Conservation (phyloP, 2,113 vertebrate species). For the Egretta garzetta region DNA sequence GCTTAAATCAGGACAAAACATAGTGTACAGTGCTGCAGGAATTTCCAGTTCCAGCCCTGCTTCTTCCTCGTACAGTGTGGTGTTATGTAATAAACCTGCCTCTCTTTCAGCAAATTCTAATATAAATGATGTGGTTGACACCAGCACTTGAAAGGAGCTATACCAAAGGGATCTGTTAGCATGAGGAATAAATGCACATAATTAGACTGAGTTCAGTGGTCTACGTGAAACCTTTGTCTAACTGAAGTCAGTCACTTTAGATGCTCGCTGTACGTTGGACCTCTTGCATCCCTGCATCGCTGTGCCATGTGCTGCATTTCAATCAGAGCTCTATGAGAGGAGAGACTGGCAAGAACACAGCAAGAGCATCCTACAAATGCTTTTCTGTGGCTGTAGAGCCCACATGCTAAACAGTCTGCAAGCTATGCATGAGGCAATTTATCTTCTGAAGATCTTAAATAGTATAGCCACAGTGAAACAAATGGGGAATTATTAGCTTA, state of each 20-base stretch:
- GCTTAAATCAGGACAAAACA: neutral
- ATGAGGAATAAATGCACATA: constrained; percentile 12
- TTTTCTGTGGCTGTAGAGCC: neutral
- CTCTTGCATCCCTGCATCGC: neutral
- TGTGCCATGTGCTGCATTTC: neutral
- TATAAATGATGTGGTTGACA: constrained; percentile 6
- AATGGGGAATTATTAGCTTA: neutral
- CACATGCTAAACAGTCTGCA: fast-evolving
- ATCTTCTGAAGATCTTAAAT: neutral
- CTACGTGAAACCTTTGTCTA: neutral
- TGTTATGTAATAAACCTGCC: neutral
- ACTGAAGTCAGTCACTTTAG: neutral
- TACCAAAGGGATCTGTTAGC: neutral
- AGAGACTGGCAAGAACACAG: neutral
- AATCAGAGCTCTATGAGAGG: fast-evolving
- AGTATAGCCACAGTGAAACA: neutral
- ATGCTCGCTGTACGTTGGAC: neutral
- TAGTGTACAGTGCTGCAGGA: neutral
- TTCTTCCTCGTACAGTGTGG: neutral
- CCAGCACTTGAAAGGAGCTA: neutral
- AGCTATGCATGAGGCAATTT: neutral
- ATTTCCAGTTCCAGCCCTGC: neutral
- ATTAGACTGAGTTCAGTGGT: constrained; percentile 38
- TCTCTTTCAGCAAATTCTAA: constrained; percentile 19
- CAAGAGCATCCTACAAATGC: neutral